A percentile compares a stretch with the other conserved stretches of the same genome.
phyloP scores from a whole-genome alignment of 2,113 vertebrate species.

The Hipposideros armiger region DNA sequence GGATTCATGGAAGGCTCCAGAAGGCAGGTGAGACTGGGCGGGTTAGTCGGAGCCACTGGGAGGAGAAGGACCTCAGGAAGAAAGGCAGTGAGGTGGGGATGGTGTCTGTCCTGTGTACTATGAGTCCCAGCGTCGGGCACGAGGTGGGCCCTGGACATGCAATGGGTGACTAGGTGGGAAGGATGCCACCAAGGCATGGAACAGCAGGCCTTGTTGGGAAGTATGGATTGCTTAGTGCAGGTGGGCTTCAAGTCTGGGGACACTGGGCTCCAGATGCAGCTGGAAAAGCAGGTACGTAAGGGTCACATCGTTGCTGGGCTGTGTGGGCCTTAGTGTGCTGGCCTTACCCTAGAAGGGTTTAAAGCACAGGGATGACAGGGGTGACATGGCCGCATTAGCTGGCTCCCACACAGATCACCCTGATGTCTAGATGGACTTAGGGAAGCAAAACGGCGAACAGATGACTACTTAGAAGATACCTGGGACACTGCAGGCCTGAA shows the following conservation, averaged over 20 bases:
- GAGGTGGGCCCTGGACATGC: not conserved
- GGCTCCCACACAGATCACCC: not conserved
- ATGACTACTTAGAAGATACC: not conserved
- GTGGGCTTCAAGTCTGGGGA: not conserved
- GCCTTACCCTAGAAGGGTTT: too few relatives aligned
- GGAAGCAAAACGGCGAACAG: not conserved
- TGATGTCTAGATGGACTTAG: not conserved
- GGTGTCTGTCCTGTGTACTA: not conserved
- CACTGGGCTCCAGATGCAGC: not conserved
- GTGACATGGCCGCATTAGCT: not conserved
- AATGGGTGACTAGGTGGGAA: too few relatives aligned
- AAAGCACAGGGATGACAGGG: not conserved
- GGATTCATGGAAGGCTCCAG: not conserved
- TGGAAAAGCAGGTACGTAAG: not conserved
- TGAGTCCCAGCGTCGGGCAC: not conserved
- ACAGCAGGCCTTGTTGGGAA: not conserved
- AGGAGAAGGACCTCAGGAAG: not conserved
- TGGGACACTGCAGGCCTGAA: not conserved
- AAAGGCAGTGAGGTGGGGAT: not conserved
- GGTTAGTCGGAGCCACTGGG: not conserved
- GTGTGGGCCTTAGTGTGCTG: not conserved
- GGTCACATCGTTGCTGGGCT: not conserved
- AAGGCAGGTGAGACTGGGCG: not conserved
- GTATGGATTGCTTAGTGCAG: rapidly evolving
- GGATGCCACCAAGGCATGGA: not conserved